These are phyloP conservation scores for Polymixis lichenea DNA, from an alignment of 2,888 invertebrate species.

Conservation along the genomic window DNA sequence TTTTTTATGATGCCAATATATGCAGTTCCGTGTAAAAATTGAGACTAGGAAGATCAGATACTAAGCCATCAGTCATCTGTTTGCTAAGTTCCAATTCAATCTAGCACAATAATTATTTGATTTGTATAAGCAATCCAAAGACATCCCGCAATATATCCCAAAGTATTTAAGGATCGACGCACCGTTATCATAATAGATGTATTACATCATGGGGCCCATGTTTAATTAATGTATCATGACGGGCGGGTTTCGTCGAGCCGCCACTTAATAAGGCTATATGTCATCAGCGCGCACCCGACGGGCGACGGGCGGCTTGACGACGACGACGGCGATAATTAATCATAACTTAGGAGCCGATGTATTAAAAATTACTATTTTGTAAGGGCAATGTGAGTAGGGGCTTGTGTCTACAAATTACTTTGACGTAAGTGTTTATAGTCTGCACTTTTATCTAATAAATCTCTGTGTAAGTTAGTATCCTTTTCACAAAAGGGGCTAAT, in stretches of 20 bases:
- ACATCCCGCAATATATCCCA: conserved; percentile 11
- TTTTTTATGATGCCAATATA: background rate
- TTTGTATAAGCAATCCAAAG: background rate
- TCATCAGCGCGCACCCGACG: conserved; percentile 36
- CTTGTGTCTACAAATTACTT: conserved; percentile 8
- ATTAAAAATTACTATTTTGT: conserved; percentile 22
- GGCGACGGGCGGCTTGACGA: conserved; percentile 17
- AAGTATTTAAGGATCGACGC: conserved; percentile 9
- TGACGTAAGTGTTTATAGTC: background rate
- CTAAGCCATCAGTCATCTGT: background rate
- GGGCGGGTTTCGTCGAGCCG: conserved; percentile 26
- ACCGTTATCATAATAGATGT: conserved; percentile 48
- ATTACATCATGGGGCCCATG: conserved; percentile 35
- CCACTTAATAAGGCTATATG: conserved; percentile 49
- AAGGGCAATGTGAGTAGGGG: background rate
- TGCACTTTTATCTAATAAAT: background rate
- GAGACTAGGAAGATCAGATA: background rate
- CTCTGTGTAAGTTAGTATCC: background rate
- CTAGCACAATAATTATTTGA: background rate
- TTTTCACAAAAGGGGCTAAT: background rate
- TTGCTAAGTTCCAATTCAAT: background rate
- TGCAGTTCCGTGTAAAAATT: background rate
- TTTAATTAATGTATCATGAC: conserved; percentile 56
- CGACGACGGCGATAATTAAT: conserved; percentile 54
- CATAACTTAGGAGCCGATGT: conserved; percentile 33